Base-by-base conservation (phyloP, 2,888 invertebrate species). In the Hirudinaria manillensis region DNA sequence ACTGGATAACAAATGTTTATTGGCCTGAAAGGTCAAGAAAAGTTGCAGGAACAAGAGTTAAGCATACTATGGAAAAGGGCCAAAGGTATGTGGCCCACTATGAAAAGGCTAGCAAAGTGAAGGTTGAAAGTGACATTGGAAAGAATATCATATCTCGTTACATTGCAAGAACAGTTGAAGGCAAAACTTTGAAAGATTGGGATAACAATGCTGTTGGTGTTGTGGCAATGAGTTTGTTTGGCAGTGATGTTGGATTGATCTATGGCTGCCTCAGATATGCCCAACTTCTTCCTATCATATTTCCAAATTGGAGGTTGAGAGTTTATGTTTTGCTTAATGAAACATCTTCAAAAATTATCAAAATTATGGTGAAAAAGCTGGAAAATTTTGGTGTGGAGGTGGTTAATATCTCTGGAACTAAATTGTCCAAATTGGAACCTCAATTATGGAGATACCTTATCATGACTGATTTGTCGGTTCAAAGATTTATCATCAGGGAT, bases 1-100 rank as follows among this genome's bases (percentile, higher is more conserved):
- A 87, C 85, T 10, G 89, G 88, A 0, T 89, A 89, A 84, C 97
- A 95, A 36, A 72, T 24, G 77, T 78, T 21, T 78, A 78, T 71
- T 73, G 81, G 80, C 78, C 84, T 81, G 45, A 82, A 76, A 45
- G 78, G 21, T 73, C 68, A 10, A 74, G 75, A 16, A 78, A 80
- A 67, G 78, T 78, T 19, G 71, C 78, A 7, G 78, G 79, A 21
- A 77, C 77, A 4, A 61, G 77, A 29, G 79, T 80, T 27, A 80
- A 77, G 53, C 80, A 80, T 70, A 80, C 80, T 6, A 80, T 80
- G 80, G 79, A 80, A 72, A 70, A 76, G 71, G 79, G 79, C 19
- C 77, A 75, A 24, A 38, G 80, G 13, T 80, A 80, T 70, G 78
- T 80, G 19, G 78, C 75, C 27, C 78, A 79, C 36, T 77, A 68